Evolutionary conservation across 2,113 vertebrate species (phyloP).

Genomic region (Clarias gariepinus): DNA sequence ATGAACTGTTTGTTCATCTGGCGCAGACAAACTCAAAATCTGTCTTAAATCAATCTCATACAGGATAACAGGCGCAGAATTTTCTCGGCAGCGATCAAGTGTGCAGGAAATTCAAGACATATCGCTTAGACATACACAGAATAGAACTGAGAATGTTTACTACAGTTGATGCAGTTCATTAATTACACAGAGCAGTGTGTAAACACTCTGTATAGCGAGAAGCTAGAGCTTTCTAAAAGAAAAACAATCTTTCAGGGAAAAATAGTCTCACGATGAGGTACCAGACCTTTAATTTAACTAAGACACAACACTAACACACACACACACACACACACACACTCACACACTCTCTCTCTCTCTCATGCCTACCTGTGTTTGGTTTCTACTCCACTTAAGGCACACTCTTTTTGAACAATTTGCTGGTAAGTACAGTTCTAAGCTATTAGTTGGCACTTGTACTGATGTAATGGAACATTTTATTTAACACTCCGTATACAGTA

Average conservation of each 20-base stretch:
- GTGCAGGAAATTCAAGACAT: slow-evolving; percentile 56
- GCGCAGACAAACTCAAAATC: not conserved
- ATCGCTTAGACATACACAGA: slow-evolving; percentile 30
- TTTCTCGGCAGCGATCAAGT: slow-evolving; percentile 63
- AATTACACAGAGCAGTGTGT: slow-evolving; percentile 63
- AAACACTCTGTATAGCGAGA: slow-evolving; percentile 19
- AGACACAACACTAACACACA: slow-evolving; percentile 43
- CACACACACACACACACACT: slow-evolving; percentile 48
- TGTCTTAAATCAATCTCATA: not conserved
- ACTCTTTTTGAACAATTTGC: slow-evolving; percentile 39
- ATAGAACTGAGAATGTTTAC: slow-evolving; percentile 60
- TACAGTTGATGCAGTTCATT: slow-evolving; percentile 59
- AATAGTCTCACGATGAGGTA: slow-evolving; percentile 10
- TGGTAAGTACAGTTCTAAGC: slow-evolving; percentile 47
- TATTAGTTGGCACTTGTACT: slow-evolving; percentile 60
- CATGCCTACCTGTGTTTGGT: slow-evolving; percentile 26
- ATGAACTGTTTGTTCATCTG: slow-evolving; percentile 1
- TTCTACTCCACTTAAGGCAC: slow-evolving; percentile 32
- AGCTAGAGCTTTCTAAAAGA: not conserved
- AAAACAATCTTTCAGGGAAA: not conserved
- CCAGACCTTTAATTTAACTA: slow-evolving; percentile 24
- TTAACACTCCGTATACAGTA: slow-evolving; percentile 19
- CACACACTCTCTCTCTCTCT: slow-evolving; percentile 46
- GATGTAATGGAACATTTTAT: slow-evolving; percentile 6
- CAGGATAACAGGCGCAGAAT: slow-evolving; percentile 14